Conservation (phyloP, 2,888 invertebrate species). For the Malthinus flaveolus region DNA sequence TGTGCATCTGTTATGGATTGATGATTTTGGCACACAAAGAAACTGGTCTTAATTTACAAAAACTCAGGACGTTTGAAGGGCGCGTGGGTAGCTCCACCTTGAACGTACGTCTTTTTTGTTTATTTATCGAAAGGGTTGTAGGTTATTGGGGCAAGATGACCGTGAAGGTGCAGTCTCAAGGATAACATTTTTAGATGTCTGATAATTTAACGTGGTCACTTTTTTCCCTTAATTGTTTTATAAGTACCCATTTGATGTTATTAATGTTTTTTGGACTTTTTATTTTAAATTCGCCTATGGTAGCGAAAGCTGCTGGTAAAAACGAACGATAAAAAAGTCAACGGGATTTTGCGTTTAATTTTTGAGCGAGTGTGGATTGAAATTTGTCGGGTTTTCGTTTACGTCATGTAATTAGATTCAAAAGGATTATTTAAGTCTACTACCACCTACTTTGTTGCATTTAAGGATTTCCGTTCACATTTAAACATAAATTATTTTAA, state of each 20-base stretch:
- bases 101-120: not conserved
- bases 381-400: too few relatives aligned
- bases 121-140: not conserved
- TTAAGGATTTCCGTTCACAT: slow-evolving; percentile 2
- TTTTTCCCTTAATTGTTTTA: too few relatives aligned
- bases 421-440: not conserved
- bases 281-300: too few relatives aligned
- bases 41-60: not conserved
- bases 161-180: slow-evolving; percentile 4
- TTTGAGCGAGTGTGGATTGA: too few relatives aligned
- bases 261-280: too few relatives aligned
- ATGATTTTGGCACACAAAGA: not conserved
- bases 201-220: too few relatives aligned
- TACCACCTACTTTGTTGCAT: not conserved
- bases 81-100: not conserved
- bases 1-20: not conserved
- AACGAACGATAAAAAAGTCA: too few relatives aligned
- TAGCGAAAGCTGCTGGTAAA: too few relatives aligned
- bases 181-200: not conserved
- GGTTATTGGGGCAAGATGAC: slow-evolving; percentile 1
- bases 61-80: slow-evolving; percentile 1
- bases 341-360: too few relatives aligned
- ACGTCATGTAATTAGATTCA: not conserved
- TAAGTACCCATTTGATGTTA: too few relatives aligned
- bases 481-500: not conserved